A percentile compares a stretch with the other conserved stretches of the same genome.
Conservation (phyloP, 2,888 invertebrate species). For the Drosophila barbarae region DNA sequence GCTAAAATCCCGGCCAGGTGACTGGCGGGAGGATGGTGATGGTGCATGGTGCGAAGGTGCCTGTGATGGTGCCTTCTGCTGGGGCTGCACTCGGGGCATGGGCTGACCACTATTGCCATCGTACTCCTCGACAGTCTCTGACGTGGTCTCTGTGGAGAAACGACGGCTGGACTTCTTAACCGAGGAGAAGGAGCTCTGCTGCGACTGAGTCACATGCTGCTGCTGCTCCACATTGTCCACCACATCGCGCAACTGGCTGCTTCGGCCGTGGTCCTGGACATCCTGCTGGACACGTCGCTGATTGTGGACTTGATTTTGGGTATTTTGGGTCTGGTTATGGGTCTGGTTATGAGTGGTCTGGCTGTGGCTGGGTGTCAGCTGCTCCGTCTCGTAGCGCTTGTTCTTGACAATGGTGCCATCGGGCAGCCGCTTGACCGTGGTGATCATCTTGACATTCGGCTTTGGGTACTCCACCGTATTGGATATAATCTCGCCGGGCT, state of each 20-base stretch:
- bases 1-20: constrained; percentile 56
- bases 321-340: constrained; percentile 45
- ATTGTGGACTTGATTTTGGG: constrained; percentile 41
- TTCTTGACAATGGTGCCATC: constrained; percentile 86
- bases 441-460: constrained; percentile 84
- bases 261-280: constrained; percentile 21
- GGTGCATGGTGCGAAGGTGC: background rate
- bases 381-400: constrained; percentile 84
- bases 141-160: constrained; percentile 76
- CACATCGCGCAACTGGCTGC: constrained; percentile 56
- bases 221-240: constrained; percentile 68
- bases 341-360: constrained; percentile 39
- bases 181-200: constrained; percentile 65
- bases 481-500: constrained; percentile 81
- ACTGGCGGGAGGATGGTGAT: constrained; percentile 37
- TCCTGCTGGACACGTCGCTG: constrained; percentile 24
- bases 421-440: constrained; percentile 84
- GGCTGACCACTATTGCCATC: constrained; percentile 51
- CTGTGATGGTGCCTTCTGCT: constrained; percentile 11
- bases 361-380: constrained; percentile 49
- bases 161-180: constrained; percentile 77
- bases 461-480: constrained; percentile 84
- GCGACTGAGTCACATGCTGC: constrained; percentile 57
- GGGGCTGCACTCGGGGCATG: constrained; percentile 24
- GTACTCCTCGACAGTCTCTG: constrained; percentile 74